These are phyloP conservation scores for Hozukius guyotensis DNA, from an alignment of 2,797 vertebrate genomes.

Conservation along the genomic window DNA sequence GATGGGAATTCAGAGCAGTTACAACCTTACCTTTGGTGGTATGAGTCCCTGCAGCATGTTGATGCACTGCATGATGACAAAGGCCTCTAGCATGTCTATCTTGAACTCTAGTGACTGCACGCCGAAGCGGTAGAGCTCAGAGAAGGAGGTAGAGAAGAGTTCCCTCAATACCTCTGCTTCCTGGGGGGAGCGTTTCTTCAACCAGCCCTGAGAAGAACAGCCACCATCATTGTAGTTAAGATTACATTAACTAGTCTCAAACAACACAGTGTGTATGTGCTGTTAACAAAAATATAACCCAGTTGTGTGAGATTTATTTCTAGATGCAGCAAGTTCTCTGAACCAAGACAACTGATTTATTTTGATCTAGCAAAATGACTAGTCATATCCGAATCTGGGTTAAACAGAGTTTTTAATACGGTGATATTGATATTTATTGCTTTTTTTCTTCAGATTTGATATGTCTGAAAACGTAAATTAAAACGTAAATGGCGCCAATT, in stretches of 20 bases:
- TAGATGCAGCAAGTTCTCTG: neutral
- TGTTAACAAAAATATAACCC: neutral
- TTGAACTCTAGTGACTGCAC: conserved; percentile 89
- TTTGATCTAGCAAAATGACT: neutral
- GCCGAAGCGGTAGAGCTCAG: conserved; percentile 88
- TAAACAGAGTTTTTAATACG: neutral
- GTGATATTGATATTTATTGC: neutral
- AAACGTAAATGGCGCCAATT: no score
- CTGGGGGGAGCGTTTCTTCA: conserved; percentile 86
- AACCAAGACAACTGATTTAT: neutral
- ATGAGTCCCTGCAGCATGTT: conserved; percentile 95
- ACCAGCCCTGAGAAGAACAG: conserved; percentile 85
- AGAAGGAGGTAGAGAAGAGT: conserved; percentile 88
- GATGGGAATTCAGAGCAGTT: neutral
- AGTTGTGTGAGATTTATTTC: neutral
- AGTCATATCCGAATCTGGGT: neutral
- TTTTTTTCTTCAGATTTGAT: neutral
- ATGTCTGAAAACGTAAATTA: no score
- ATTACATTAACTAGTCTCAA: neutral
- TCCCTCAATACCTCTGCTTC: conserved; percentile 87
- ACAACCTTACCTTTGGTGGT: conserved; percentile 84
- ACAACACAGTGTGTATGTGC: neutral
- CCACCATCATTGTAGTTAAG: neutral
- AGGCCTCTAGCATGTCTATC: conserved; percentile 93
- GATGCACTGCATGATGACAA: conserved; percentile 93